These are phyloP conservation scores for Actinia tenebrosa DNA, from an alignment of 64 coral and sea anemone species.

Conservation along the genomic window DNA sequence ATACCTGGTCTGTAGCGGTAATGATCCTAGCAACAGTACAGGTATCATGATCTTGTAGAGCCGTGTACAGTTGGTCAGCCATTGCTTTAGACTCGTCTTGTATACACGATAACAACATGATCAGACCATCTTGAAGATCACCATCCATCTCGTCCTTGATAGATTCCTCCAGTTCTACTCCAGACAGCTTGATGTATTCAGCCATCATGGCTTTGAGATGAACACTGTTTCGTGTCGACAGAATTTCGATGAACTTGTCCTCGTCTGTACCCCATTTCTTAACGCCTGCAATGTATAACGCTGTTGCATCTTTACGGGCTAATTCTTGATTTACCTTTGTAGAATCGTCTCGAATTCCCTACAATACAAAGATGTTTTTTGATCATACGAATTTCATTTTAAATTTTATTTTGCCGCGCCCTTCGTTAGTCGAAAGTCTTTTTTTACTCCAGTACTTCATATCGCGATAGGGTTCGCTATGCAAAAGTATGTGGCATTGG, in stretches of 20 bases:
- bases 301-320: constrained; percentile 56
- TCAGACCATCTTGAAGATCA: constrained; percentile 52
- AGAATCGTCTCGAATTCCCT: constrained; percentile 68
- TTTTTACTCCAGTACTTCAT: too few species aligned
- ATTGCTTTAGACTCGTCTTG: constrained; percentile 41
- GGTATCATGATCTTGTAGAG: constrained; percentile 35
- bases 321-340: constrained; percentile 33
- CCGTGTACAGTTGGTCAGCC: constrained; percentile 62
- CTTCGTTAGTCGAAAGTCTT: too few species aligned
- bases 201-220: constrained; percentile 42
- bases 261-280: constrained; percentile 50
- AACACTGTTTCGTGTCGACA: constrained; percentile 34
- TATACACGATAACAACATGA: constrained; percentile 46
- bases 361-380: not conserved
- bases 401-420: too few species aligned
- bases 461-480: too few species aligned
- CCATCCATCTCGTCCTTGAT: constrained; percentile 38
- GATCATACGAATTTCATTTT: too few species aligned
- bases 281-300: constrained; percentile 48
- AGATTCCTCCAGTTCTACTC: not conserved
- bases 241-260: constrained; percentile 50
- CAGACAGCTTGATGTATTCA: constrained; percentile 37
- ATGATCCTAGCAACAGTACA: constrained; percentile 43
- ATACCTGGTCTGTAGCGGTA: constrained; percentile 18
- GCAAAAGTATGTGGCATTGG: too few species aligned